A percentile compares a stretch with the other conserved stretches of the same genome.
Conservation (phyloP, 53 echinoderm and acorn worm genomes). For the Crossaster papposus region DNA sequence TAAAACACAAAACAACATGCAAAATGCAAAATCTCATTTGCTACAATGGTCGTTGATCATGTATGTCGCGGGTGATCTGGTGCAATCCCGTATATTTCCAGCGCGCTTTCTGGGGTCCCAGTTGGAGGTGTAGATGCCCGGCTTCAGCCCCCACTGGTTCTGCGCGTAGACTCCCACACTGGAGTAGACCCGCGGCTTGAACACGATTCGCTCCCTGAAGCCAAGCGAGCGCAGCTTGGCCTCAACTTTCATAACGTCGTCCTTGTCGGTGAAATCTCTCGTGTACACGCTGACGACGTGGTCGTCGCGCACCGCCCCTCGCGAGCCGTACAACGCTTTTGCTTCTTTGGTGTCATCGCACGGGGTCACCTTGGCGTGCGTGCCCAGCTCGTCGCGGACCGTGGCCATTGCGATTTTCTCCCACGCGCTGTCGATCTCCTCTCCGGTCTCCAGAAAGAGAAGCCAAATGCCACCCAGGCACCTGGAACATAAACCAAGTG, state of each 20-base stretch:
- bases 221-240: constrained; percentile 25
- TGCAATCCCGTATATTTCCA: background rate
- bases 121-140: constrained; percentile 31
- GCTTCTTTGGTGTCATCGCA: background rate
- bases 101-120: background rate
- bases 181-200: constrained; percentile 58
- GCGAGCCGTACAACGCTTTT: background rate
- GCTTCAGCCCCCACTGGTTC: constrained; percentile 47
- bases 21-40: background rate
- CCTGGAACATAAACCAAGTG: background rate
- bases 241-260: constrained; percentile 32
- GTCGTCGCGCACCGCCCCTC: rapidly evolving
- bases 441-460: constrained; percentile 7
- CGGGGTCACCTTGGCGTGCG: constrained; percentile 54
- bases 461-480: constrained; percentile 46
- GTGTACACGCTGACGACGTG: constrained; percentile 64
- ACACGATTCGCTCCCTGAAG: constrained; percentile 6
- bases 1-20: no score
- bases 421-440: constrained; percentile 44
- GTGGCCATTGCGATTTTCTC: constrained; percentile 48
- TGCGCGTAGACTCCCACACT: constrained; percentile 17
- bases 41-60: background rate
- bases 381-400: constrained; percentile 48
- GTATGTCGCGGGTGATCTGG: background rate
- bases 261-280: constrained; percentile 53